Conservation (phyloP, 1,140 invertebrate species). For the Apocrypta bakeri region DNA sequence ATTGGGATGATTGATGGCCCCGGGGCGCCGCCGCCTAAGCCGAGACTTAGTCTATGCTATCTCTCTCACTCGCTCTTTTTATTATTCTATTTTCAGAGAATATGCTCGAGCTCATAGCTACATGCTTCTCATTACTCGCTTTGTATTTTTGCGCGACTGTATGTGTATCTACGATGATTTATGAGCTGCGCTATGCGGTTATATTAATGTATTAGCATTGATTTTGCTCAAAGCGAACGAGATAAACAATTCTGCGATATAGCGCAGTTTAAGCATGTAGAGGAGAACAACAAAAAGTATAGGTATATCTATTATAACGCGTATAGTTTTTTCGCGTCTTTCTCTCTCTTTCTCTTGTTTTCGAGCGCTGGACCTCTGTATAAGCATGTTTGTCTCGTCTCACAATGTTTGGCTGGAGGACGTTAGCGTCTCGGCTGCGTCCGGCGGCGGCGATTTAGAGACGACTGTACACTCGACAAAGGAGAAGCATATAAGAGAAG, state of each 20-base stretch:
- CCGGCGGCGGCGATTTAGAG: constrained; percentile 22
- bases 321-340: neutral
- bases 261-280: too few species aligned
- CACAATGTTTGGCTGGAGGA: constrained; percentile 11
- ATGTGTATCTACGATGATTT: neutral
- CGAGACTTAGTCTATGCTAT: constrained; percentile 63
- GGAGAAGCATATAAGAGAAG: neutral
- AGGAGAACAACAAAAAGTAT: too few species aligned
- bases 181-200: neutral
- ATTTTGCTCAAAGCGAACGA: neutral
- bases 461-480: neutral
- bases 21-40: constrained; percentile 68
- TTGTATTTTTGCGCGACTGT: neutral
- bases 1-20: constrained; percentile 73
- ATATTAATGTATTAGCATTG: neutral
- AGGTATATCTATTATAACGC: too few species aligned
- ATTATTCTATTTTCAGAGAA: neutral
- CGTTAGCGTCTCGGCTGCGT: constrained; percentile 20
- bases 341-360: constrained; percentile 52
- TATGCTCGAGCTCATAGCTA: neutral
- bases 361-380: constrained; percentile 4
- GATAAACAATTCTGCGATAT: too few species aligned
- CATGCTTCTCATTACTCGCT: neutral
- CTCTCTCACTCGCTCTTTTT: constrained; percentile 44
- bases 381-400: constrained; percentile 8